Evolutionary conservation across 2,797 vertebrate genomes (phyloP), one percentile per base, ranked within the genome.

Genomic region (Mormyrus hasselquistii): DNA sequence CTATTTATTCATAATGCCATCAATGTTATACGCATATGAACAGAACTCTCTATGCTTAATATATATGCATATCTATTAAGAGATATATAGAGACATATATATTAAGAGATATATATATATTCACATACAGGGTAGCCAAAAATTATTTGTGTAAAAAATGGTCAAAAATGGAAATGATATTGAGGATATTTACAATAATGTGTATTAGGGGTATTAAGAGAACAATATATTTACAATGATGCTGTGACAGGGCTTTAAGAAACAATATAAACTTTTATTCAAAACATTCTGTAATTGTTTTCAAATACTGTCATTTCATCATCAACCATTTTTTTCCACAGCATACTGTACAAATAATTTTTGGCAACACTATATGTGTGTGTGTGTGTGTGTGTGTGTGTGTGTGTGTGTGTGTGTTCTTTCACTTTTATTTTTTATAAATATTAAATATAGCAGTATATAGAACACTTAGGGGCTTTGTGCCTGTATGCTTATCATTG

Each of bases 401-500:
- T 57, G 0, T 57, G 0, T 59, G 14, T 57, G 2, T 57, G 5
- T 59, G 5, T 59, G 0, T 59, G 55, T 59, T 7, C n/a, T 22
- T 22, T 29, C 29, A 29, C 62, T 65, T 65, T 22, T 22, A 22
- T 57, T 25, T 62, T 62, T 62, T 10, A 10, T 25, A 62, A 29
- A 29, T 38, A 38, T 34, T 73, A 73, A 73, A 16, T 73, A 25
- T 73, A 73, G 10, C 65, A 38, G 29, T 73, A 38, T 69, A 69
- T 73, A 73, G 10, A 14, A 5, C 29, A 73, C 65, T 34, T 73
- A 4, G 0, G 4, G 65, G 65, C 34, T 87, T 65, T 14, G 2
- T 47, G 91, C 92, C 92, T 94, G 91, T 93, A 93, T 93, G 95
- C 95, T 97, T 94, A 95, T 94, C 94, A 95, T 95, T 93, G 95